Conservation (phyloP, 1,140 invertebrate species). For the Trachelipus rathkii region DNA sequence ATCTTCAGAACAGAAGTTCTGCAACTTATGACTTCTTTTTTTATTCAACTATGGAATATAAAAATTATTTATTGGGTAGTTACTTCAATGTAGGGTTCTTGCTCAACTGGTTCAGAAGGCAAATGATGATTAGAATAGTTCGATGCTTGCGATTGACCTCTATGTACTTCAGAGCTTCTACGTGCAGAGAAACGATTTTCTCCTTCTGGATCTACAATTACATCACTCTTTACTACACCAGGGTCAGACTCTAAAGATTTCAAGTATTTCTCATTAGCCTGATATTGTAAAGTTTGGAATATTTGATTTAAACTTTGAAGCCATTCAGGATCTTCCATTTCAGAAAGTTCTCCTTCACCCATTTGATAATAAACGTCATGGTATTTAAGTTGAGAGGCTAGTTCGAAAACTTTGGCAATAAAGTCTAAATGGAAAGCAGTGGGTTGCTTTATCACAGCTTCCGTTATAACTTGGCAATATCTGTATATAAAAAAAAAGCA, state of each 20-base stretch:
- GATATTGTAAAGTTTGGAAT: slow-evolving; percentile 1
- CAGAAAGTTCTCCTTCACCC: slow-evolving; percentile 48
- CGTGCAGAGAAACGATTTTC: background rate
- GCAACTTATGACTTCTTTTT: too few species aligned
- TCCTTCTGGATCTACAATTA: background rate
- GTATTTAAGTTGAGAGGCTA: slow-evolving; percentile 71
- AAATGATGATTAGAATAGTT: too few species aligned
- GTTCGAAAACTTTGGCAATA: slow-evolving; percentile 60
- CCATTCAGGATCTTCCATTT: slow-evolving; percentile 54
- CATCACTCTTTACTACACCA: background rate
- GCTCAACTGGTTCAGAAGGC: too few species aligned
- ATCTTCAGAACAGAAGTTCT: too few species aligned
- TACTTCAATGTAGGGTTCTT: too few species aligned
- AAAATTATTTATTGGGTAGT: too few species aligned
- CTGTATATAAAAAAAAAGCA: slow-evolving; percentile 12
- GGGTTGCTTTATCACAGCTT: slow-evolving; percentile 20
- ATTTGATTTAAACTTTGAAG: slow-evolving; percentile 48
- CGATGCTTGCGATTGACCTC: background rate
- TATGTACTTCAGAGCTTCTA: background rate
- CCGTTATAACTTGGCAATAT: slow-evolving; percentile 34
- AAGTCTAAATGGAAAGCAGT: slow-evolving; percentile 49
- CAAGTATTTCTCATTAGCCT: background rate
- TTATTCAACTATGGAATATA: too few species aligned
- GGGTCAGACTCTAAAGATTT: background rate
- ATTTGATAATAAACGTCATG: slow-evolving; percentile 65